These are phyloP conservation scores for Oceanodroma tethys DNA, from an alignment of 2,113 vertebrate species.

Conservation along the genomic window DNA sequence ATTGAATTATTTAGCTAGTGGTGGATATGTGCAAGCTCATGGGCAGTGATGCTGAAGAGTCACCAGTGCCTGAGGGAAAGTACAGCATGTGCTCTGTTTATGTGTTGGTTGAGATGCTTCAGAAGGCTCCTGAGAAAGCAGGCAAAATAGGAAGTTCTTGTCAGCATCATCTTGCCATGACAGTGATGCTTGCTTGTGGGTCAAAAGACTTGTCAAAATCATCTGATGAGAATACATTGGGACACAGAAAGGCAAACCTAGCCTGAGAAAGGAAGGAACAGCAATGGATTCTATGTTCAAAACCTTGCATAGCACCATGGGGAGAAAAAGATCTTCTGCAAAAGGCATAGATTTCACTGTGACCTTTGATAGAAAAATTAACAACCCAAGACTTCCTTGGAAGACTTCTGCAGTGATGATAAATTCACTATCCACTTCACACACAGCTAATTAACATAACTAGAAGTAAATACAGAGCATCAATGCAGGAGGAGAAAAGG, in stretches of 20 bases:
- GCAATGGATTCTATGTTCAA: background rate
- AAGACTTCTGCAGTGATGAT: background rate
- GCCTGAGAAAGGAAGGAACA: background rate
- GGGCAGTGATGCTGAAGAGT: background rate
- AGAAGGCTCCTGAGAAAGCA: background rate
- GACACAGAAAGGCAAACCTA: background rate
- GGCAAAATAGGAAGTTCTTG: background rate
- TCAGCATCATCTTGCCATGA: background rate
- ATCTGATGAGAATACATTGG: background rate
- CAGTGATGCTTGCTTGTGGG: background rate
- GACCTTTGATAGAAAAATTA: background rate
- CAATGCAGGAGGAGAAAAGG: background rate
- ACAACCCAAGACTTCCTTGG: background rate
- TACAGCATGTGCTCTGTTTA: background rate
- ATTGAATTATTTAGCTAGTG: constrained; percentile 37
- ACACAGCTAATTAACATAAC: background rate
- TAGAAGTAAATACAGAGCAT: background rate
- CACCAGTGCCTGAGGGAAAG: background rate
- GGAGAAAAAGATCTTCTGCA: background rate
- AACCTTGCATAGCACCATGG: background rate
- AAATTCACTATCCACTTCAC: background rate
- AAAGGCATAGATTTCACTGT: background rate
- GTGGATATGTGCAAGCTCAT: background rate
- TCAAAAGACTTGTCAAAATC: background rate
- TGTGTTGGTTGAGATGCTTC: background rate